These are phyloP conservation scores for Myotis lucifugus DNA, from an alignment of 2,113 vertebrate genomes.

Conservation along the genomic window DNA sequence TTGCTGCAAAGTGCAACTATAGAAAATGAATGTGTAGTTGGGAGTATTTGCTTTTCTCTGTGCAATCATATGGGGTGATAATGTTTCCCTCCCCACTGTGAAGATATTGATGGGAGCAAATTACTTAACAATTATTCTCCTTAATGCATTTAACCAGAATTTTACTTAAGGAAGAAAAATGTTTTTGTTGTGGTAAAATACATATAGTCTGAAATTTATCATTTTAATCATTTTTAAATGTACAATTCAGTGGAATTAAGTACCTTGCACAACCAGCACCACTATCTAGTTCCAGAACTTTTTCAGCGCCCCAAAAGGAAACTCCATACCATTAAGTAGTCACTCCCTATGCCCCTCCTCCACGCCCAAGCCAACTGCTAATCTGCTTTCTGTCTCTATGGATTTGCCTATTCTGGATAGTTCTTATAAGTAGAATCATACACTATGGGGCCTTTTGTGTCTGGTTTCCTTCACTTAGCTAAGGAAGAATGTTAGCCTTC, in stretches of 20 bases:
- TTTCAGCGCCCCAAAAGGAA: not conserved
- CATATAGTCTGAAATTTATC: not conserved
- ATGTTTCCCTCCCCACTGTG: not conserved
- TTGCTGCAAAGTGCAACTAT: constrained; percentile 30
- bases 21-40: not conserved
- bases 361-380: not conserved
- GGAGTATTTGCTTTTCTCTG: not conserved
- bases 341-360: rapidly evolving
- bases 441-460: not conserved
- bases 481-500: not conserved
- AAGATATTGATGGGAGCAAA: not conserved
- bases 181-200: not conserved
- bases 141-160: not conserved
- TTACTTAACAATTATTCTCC: not conserved
- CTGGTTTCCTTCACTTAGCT: constrained; percentile 2
- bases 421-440: not conserved
- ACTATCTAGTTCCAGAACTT: not conserved
- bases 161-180: not conserved
- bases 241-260: not conserved
- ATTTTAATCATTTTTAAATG: constrained; percentile 25
- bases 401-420: not conserved
- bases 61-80: not conserved
- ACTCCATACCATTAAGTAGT: not conserved
- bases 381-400: not conserved
- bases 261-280: not conserved